phyloP scores from a whole-genome alignment of 2,113 vertebrate species.

The Neofelis nebulosa region DNA sequence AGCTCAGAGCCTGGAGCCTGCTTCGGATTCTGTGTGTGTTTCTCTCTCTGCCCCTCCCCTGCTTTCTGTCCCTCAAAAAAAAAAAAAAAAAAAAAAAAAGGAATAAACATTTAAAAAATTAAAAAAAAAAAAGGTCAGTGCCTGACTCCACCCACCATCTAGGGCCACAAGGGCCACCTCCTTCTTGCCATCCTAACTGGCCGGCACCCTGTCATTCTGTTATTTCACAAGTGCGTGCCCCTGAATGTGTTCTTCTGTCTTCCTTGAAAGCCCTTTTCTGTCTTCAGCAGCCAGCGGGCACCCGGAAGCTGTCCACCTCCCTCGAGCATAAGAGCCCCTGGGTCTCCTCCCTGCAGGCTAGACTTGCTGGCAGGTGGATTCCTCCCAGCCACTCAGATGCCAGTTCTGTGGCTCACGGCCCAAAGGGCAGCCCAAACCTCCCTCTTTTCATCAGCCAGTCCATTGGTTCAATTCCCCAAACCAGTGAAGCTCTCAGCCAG shows the following conservation, averaged over 20 bases:
- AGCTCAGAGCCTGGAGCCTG: no score
- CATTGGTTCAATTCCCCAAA: background rate
- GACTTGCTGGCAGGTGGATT: background rate
- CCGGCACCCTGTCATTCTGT: background rate
- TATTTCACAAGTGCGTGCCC: background rate
- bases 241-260: background rate
- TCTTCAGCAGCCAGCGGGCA: background rate
- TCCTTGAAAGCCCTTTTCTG: background rate
- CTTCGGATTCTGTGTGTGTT: no score
- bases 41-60: no score
- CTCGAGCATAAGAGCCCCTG: background rate
- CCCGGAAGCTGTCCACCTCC: background rate
- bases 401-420: background rate
- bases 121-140: background rate
- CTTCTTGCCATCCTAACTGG: background rate
- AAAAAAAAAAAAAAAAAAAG: no score
- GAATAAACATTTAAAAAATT: no score
- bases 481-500: background rate
- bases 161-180: background rate
- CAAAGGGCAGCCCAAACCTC: background rate
- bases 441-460: background rate
- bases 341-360: background rate
- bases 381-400: background rate
- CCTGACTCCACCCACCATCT: background rate
- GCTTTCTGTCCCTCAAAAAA: no score